Percentiles rank a stretch among this genome's conserved stretches.
Conservation (phyloP, 2,888 invertebrate genomes). For the Zootermopsis nevadensis region DNA sequence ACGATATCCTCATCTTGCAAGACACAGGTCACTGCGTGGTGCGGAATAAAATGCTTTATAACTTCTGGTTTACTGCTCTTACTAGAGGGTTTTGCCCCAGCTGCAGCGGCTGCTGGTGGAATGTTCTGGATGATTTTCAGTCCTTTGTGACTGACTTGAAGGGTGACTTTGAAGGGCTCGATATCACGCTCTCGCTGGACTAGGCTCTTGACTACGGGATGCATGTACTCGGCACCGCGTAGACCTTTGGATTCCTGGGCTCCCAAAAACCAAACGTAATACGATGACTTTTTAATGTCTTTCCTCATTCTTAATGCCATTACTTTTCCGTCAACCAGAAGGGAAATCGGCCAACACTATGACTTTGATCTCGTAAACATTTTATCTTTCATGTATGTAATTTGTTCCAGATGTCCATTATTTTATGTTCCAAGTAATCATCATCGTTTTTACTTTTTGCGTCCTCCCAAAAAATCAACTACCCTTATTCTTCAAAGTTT, state of each 20-base stretch:
- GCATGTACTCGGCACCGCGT: conserved; percentile 85
- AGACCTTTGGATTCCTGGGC: conserved; percentile 94
- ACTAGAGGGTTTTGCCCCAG: conserved; percentile 61
- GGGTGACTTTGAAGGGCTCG: conserved; percentile 90
- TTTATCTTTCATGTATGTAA: neutral
- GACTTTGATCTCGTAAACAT: neutral
- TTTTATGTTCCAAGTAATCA: neutral
- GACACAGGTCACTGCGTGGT: conserved; percentile 92
- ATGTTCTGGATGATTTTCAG: conserved; percentile 91
- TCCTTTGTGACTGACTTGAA: conserved; percentile 91
- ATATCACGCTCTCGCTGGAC: conserved; percentile 86
- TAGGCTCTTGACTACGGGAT: conserved; percentile 86
- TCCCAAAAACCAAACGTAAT: conserved; percentile 95
- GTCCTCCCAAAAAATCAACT: no score
- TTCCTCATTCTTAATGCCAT: conserved; percentile 63
- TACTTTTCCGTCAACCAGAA: neutral
- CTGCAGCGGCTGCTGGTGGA: conserved; percentile 60
- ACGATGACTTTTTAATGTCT: conserved; percentile 90
- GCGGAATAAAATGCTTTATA: conserved; percentile 94
- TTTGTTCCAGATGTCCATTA: neutral
- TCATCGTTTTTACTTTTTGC: neutral
- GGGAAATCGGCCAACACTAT: neutral
- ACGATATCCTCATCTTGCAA: conserved; percentile 93
- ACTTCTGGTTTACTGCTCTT: conserved; percentile 70
- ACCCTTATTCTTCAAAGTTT: neutral